phyloP scores from a whole-genome alignment of 2,797 vertebrate species.

The Buphagus erythrorhynchus region DNA sequence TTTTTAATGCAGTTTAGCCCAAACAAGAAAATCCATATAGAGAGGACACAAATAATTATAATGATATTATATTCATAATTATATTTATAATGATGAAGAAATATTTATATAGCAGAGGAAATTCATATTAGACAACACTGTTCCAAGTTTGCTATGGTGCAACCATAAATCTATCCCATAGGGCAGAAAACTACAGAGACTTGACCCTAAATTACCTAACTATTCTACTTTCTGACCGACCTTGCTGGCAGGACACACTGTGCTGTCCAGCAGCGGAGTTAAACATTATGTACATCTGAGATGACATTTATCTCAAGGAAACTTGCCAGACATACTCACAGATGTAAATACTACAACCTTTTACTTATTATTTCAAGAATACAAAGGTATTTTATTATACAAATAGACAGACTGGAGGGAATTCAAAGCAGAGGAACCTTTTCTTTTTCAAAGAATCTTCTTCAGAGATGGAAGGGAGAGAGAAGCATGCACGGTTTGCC shows the following conservation, averaged over 20 bases:
- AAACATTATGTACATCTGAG: background rate
- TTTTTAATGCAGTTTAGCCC: background rate
- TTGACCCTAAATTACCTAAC: background rate
- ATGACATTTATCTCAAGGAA: background rate
- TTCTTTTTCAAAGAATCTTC: background rate
- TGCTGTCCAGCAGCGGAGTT: background rate
- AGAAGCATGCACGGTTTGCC: background rate
- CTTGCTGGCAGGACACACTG: background rate
- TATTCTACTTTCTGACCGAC: background rate
- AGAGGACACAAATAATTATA: background rate
- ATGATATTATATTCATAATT: background rate
- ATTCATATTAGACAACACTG: background rate
- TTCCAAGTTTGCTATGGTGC: background rate
- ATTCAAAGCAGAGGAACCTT: background rate
- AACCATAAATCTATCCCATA: background rate
- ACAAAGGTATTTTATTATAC: background rate
- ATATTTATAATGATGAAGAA: background rate
- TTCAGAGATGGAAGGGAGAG: background rate
- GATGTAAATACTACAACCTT: background rate
- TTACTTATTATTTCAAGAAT: background rate
- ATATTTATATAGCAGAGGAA: background rate
- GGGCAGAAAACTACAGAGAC: background rate
- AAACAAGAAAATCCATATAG: background rate
- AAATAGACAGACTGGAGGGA: background rate
- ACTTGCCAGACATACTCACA: background rate